Evolutionary conservation across 2,113 vertebrate species (phyloP).

Genomic region (Saguinus midas): DNA sequence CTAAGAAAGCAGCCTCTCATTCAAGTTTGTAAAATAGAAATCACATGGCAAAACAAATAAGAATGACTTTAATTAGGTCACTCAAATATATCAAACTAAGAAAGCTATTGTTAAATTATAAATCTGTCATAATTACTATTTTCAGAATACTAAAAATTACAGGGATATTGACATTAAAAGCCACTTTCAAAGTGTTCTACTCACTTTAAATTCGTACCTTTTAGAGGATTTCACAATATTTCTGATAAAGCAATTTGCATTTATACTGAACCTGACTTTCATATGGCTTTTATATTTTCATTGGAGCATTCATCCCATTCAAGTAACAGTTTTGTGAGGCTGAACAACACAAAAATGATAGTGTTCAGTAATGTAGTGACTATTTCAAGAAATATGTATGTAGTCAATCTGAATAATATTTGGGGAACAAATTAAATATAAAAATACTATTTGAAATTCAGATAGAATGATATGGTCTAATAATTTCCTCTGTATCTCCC

Average conservation of each 20-base stretch:
- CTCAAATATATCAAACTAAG: neutral
- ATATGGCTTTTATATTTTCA: neutral
- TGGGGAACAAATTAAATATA: neutral
- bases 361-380: neutral
- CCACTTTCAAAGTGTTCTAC: neutral
- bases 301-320: neutral
- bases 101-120: neutral
- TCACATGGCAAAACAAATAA: constrained; percentile 17
- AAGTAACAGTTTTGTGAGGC: neutral
- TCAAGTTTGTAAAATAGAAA: constrained; percentile 33
- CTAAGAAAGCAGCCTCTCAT: neutral
- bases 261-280: neutral
- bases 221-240: neutral
- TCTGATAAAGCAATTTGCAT: constrained; percentile 22
- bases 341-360: neutral
- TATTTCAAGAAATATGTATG: neutral
- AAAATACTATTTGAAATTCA: constrained; percentile 32
- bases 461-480: neutral
- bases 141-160: constrained; percentile 35
- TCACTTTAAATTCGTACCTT: neutral
- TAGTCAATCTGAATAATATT: neutral
- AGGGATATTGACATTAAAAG: constrained; percentile 13
- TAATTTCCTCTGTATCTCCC: constrained; percentile 28
- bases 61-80: neutral
- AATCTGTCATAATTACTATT: constrained; percentile 19